Conservation (phyloP, 2,888 invertebrate species). For the Limnephilus lunatus region DNA sequence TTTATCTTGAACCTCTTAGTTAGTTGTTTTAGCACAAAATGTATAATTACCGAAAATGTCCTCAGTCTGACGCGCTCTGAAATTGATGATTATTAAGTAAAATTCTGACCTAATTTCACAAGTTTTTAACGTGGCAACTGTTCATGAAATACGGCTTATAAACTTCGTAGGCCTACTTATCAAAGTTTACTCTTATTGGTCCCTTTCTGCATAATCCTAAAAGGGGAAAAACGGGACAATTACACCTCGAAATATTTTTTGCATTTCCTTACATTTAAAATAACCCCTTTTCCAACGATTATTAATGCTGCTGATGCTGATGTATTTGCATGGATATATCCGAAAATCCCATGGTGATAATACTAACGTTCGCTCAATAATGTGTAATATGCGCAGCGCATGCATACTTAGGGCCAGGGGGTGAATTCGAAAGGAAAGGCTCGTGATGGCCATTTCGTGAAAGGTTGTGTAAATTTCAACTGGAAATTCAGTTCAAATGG, state of each 20-base stretch:
- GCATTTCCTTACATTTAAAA: constrained; percentile 8
- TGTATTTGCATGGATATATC: not conserved
- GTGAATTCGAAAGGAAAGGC: not conserved
- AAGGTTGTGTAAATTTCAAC: not conserved
- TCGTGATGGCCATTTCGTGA: not conserved
- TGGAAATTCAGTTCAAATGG: not conserved
- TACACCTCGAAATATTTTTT: constrained; percentile 30
- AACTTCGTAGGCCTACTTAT: not conserved
- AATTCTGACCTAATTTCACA: not conserved
- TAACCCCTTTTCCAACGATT: constrained; percentile 18
- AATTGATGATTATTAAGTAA: not conserved
- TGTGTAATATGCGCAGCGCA: not conserved
- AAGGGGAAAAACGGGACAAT: constrained; percentile 20
- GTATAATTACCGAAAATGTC: not conserved
- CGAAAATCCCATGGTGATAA: not conserved
- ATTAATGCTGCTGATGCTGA: constrained; percentile 35
- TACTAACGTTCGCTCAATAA: not conserved
- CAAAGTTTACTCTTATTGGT: not conserved
- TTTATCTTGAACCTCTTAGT: not conserved
- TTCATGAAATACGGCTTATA: not conserved
- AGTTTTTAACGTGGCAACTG: not conserved
- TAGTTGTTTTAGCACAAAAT: not conserved
- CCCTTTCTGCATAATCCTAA: constrained; percentile 5
- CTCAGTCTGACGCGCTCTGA: not conserved
- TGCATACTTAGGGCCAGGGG: not conserved